Evolutionary conservation across 2,797 vertebrate genomes (phyloP).

Genomic region (Siniperca undulata): DNA sequence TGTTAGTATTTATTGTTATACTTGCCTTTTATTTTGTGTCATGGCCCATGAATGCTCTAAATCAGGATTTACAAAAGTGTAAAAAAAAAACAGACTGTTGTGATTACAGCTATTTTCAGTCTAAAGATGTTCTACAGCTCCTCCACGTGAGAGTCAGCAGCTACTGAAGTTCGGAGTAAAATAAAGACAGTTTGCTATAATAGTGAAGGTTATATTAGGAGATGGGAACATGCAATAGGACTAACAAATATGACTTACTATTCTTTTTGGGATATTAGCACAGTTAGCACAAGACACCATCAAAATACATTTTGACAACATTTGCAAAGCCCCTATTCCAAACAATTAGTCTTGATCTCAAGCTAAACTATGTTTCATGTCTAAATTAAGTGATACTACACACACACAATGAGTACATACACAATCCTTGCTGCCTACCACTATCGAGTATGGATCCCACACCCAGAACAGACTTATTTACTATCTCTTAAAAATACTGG

Average conservation of each 20-base stretch:
- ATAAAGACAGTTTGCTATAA: not conserved
- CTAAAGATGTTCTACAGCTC: not conserved
- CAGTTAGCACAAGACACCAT: not conserved
- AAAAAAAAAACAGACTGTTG: not conserved
- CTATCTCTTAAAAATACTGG: conserved; percentile 2
- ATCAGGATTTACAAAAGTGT: not conserved
- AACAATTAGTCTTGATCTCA: not conserved
- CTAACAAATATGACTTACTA: not conserved
- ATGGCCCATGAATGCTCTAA: not conserved
- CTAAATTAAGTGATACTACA: not conserved
- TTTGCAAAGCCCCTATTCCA: not conserved
- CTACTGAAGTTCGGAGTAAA: not conserved
- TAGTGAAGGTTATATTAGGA: not conserved
- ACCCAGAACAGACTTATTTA: conserved; percentile 15
- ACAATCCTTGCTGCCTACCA: not conserved
- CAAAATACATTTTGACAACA: not conserved
- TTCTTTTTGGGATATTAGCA: not conserved
- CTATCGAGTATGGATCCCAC: not conserved
- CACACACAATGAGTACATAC: not conserved
- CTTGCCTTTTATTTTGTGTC: not conserved
- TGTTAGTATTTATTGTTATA: not conserved
- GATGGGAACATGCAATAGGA: not conserved
- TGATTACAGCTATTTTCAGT: conserved; percentile 9
- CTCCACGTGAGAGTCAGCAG: conserved; percentile 5
- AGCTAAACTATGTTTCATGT: not conserved